A percentile compares a stretch with the other conserved stretches of the same genome.
phyloP scores from a whole-genome alignment of 2,888 invertebrate genomes.

The Caenorhabditis parvicauda region DNA sequence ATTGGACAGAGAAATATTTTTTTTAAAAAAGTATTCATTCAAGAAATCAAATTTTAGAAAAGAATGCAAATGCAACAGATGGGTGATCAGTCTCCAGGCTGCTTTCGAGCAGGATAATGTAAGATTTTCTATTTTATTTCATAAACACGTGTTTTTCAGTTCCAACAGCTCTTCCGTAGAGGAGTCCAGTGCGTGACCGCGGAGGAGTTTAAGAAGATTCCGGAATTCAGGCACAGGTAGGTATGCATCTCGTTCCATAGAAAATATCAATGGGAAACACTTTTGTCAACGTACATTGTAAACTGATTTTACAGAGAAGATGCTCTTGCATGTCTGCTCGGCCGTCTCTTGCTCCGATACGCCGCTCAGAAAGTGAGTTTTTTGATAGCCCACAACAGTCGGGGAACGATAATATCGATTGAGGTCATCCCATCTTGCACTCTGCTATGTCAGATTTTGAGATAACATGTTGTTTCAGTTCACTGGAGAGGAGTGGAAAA shows the following conservation, averaged over 20 bases:
- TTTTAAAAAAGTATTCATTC: too few species aligned
- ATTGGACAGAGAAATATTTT: too few species aligned
- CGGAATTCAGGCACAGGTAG: slow-evolving; percentile 47
- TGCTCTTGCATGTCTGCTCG: slow-evolving; percentile 53
- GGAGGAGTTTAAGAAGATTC: slow-evolving; percentile 55
- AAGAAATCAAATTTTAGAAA: slow-evolving; percentile 16
- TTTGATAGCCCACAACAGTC: too few species aligned
- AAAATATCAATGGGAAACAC: not conserved
- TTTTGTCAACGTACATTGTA: not conserved
- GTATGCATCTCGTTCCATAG: not conserved
- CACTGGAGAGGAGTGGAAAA: slow-evolving; percentile 50
- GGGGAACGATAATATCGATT: not conserved
- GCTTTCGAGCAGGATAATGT: slow-evolving; percentile 54
- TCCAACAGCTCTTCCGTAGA: slow-evolving; percentile 51
- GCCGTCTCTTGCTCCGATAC: slow-evolving; percentile 55
- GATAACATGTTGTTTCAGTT: slow-evolving; percentile 32
- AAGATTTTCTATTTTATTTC: slow-evolving; percentile 1
- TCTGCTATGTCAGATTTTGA: not conserved
- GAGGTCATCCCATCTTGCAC: not conserved
- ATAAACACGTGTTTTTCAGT: slow-evolving; percentile 24
- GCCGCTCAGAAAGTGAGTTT: slow-evolving; percentile 44
- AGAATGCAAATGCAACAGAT: slow-evolving; percentile 48
- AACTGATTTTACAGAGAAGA: slow-evolving; percentile 40
- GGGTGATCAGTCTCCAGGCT: slow-evolving; percentile 55
- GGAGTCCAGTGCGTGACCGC: slow-evolving; percentile 58